Conservation (phyloP, 2,113 vertebrate species). For the Gavialis gangeticus region DNA sequence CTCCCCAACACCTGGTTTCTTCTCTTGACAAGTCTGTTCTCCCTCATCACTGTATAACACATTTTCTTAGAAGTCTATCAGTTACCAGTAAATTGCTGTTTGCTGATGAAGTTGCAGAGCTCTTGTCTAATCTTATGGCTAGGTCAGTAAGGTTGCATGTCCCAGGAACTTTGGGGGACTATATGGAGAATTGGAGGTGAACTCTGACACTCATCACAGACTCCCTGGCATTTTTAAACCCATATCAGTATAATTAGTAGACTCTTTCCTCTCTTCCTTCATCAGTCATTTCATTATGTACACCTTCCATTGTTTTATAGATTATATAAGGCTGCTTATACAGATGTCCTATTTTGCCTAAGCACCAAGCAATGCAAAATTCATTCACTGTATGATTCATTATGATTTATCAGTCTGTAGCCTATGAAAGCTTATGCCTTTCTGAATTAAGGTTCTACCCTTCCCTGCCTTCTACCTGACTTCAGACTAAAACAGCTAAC, state of each 20-base stretch:
- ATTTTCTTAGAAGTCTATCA: background rate
- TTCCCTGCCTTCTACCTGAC: too few relatives aligned
- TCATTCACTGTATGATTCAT: background rate
- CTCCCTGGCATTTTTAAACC: slow-evolving; percentile 32
- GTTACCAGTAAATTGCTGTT: slow-evolving; percentile 38
- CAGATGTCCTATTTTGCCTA: background rate
- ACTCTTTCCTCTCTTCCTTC: slow-evolving; percentile 27
- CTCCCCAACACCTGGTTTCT: background rate
- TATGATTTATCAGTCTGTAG: background rate
- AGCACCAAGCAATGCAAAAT: background rate
- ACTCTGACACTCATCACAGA: slow-evolving; percentile 72
- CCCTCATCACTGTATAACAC: background rate
- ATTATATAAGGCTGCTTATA: background rate
- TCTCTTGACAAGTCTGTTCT: background rate
- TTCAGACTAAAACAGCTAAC: too few relatives aligned
- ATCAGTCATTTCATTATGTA: background rate
- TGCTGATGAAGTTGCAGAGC: slow-evolving; percentile 32
- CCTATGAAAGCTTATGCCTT: too few relatives aligned
- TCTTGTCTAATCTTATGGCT: slow-evolving; percentile 64
- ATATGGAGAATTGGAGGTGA: slow-evolving; percentile 47
- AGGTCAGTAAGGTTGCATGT: slow-evolving; percentile 57
- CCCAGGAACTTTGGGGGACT: slow-evolving; percentile 16
- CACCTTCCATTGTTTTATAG: background rate
- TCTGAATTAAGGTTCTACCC: too few relatives aligned
- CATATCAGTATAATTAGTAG: slow-evolving; percentile 66